Evolutionary conservation across 2,113 vertebrate genomes (phyloP).

Genomic region (Mugil cephalus): DNA sequence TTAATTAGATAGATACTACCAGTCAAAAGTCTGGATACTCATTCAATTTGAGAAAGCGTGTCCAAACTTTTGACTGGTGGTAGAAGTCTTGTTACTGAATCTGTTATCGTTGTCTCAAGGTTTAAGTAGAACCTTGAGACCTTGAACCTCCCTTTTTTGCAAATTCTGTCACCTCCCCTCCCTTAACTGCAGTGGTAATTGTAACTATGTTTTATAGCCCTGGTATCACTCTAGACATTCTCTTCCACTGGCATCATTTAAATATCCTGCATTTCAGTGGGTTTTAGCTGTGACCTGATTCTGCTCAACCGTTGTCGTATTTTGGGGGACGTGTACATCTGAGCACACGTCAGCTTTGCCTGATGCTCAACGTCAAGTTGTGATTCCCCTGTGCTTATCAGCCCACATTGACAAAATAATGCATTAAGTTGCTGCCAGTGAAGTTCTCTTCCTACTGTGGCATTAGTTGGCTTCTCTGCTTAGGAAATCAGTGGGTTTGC

Average conservation of each 20-base stretch:
- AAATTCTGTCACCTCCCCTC: conserved; percentile 21
- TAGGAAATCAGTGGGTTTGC: not conserved
- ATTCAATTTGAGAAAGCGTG: no score
- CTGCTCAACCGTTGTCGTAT: conserved; percentile 35
- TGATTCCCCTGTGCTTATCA: conserved; percentile 33
- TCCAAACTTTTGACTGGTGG: no score
- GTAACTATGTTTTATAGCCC: conserved; percentile 12
- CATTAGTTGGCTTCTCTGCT: not conserved
- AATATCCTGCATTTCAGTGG: conserved; percentile 29
- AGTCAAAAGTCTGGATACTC: no score
- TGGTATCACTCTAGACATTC: conserved; percentile 26
- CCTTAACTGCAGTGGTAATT: conserved; percentile 5
- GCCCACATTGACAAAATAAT: conserved; percentile 38
- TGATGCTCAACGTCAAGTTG: conserved; percentile 44
- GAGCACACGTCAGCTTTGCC: conserved; percentile 50
- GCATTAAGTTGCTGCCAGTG: conserved; percentile 13
- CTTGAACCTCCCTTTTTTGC: conserved; percentile 15
- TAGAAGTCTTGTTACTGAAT: no score
- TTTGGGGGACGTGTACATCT: conserved; percentile 49
- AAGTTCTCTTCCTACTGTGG: not conserved
- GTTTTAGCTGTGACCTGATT: conserved; percentile 58
- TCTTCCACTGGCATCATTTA: conserved; percentile 31
- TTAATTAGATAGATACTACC: no score
- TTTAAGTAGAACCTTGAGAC: conserved; percentile 10
- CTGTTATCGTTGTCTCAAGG: conserved; percentile 1